A percentile compares a stretch with the other conserved stretches of the same genome.
phyloP scores from a whole-genome alignment of 2,797 vertebrate species.

The Eupleurogrammus muticus region DNA sequence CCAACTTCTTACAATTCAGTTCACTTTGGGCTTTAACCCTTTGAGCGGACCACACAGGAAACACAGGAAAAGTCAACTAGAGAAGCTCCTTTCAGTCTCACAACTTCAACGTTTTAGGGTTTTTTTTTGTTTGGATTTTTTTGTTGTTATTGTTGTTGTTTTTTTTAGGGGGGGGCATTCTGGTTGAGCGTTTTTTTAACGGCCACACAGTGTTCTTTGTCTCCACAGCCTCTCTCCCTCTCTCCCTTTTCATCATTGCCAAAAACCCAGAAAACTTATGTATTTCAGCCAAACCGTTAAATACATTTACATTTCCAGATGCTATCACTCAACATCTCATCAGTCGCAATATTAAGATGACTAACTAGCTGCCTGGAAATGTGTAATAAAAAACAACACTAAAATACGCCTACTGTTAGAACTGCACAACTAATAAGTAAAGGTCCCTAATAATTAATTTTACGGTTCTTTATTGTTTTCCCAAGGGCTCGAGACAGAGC shows the following conservation, averaged over 20 bases:
- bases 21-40: constrained; percentile 90
- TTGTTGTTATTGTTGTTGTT: constrained; percentile 34
- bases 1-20: constrained; percentile 92
- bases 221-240: constrained; percentile 4
- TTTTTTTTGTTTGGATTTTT: constrained; percentile 17
- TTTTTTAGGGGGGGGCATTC: constrained; percentile 2
- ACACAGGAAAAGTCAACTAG: constrained; percentile 49
- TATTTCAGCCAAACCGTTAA: neutral
- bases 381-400: constrained; percentile 14
- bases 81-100: constrained; percentile 16
- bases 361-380: constrained; percentile 9
- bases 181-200: constrained; percentile 6
- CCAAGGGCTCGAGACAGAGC: constrained; percentile 15
- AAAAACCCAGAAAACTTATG: constrained; percentile 16
- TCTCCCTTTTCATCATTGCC: constrained; percentile 14
- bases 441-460: constrained; percentile 23
- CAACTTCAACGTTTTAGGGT: constrained; percentile 17
- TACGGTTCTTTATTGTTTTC: constrained; percentile 33
- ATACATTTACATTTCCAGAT: constrained; percentile 8
- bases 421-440: constrained; percentile 18
- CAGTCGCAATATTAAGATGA: constrained; percentile 11
- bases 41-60: constrained; percentile 79
- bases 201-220: constrained; percentile 32
- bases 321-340: constrained; percentile 13
- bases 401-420: constrained; percentile 1